phyloP scores from a whole-genome alignment of 2,797 vertebrate genomes.

The Octomys mimax region DNA sequence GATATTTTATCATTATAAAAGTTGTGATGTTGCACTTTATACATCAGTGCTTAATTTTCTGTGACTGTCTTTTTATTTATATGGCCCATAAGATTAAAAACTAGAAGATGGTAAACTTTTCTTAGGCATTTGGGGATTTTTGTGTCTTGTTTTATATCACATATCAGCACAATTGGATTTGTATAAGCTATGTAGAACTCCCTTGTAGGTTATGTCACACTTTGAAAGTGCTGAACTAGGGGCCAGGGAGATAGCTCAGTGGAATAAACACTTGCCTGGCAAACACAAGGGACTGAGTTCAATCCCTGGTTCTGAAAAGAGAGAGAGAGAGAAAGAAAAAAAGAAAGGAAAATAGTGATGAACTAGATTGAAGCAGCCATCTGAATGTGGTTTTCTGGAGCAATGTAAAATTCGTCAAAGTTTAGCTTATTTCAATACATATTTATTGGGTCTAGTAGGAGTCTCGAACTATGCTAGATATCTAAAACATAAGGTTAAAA shows the following conservation, averaged over 20 bases:
- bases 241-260: too few relatives aligned
- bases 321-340: too few relatives aligned
- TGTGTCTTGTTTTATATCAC: background rate
- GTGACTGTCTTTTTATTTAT: constrained; percentile 2
- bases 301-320: too few relatives aligned
- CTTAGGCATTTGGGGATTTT: background rate
- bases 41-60: background rate
- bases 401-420: background rate
- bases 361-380: background rate
- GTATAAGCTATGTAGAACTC: background rate
- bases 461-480: background rate
- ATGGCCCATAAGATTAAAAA: background rate
- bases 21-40: background rate
- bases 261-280: too few relatives aligned
- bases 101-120: background rate
- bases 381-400: background rate
- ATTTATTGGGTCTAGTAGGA: background rate
- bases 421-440: background rate
- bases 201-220: background rate
- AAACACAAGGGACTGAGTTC: too few relatives aligned
- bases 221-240: background rate
- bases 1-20: background rate
- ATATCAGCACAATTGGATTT: background rate
- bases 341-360: background rate
- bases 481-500: background rate